Evolutionary conservation across 2,113 vertebrate species (phyloP).

Genomic region (Ardeotis arabs): DNA sequence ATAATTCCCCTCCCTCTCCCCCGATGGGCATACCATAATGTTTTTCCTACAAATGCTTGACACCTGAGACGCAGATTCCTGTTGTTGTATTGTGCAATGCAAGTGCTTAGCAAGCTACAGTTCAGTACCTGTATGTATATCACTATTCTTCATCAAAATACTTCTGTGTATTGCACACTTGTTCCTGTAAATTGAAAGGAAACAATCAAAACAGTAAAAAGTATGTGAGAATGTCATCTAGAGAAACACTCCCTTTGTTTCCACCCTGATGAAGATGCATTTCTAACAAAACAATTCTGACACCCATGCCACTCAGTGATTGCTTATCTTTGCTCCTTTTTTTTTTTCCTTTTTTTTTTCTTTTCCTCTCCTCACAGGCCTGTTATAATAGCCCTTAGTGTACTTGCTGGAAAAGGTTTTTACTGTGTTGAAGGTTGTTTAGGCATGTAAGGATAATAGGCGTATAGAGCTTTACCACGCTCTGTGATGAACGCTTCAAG

Average conservation of each 20-base stretch:
- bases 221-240: background rate
- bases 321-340: background rate
- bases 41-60: background rate
- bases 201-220: background rate
- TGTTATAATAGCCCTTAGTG: background rate
- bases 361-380: background rate
- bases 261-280: background rate
- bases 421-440: background rate
- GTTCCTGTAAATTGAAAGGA: background rate
- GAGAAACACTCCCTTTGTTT: background rate
- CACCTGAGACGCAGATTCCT: background rate
- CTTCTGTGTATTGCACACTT: background rate
- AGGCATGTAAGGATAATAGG: background rate
- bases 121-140: background rate
- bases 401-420: background rate
- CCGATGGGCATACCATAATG: accelerated
- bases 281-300: background rate
- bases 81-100: background rate
- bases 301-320: background rate
- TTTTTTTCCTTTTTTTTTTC: background rate
- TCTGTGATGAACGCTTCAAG: background rate
- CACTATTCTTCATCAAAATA: background rate
- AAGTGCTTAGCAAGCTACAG: background rate
- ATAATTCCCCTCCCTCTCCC: background rate
- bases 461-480: background rate